Base-by-base conservation (phyloP, 2,113 vertebrate species). In the Garra rufa region DNA sequence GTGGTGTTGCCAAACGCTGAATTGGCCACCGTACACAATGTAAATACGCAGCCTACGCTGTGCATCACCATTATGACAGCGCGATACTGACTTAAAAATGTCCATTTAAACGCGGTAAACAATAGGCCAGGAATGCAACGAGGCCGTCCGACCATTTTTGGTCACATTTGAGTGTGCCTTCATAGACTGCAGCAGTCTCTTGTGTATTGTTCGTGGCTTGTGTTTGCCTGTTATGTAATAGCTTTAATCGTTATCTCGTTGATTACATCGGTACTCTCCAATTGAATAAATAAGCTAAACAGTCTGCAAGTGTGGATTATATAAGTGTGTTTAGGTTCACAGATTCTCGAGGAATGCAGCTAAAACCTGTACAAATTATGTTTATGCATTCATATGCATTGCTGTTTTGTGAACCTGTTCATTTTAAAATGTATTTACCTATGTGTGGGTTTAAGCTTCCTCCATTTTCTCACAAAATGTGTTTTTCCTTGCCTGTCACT, bases 61-160 rank as follows among this genome's bases (percentile, higher is more conserved):
- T 43, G 59, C 63, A 69, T 38, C 43, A 38, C 3, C 48, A 41
- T 55, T 14, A 81, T 70, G 44, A 67, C 71, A 74, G n/a, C 44
- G 46, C 79, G 26, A 57, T 38, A 30, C 4, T 17, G 2, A 57
- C 11, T 34, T 50, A 2, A 21, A 6, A 38, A 13, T n/a, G 44
- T 76, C 17, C 44, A 50, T 77, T 73, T 17, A 76, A 44, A 77
- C 21, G 69, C 44, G 28, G 73, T 1, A 61, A 86, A 84, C 85
- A 85, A 83, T 83, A 87, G 80, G 2, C 41, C 63, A 70, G 65
- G 71, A 52, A 81, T 85, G 86, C 82, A 82, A 76, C 24, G 84
- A 75, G 30, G 82, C 82, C 50, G 38, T 84, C 89, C 91, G 87
- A 83, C 90, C 91, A 88, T 92, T 86, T 91, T 92, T 89, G 90